Base-by-base conservation (phyloP, 2,888 invertebrate species). In the Drosophila anomelani region DNA sequence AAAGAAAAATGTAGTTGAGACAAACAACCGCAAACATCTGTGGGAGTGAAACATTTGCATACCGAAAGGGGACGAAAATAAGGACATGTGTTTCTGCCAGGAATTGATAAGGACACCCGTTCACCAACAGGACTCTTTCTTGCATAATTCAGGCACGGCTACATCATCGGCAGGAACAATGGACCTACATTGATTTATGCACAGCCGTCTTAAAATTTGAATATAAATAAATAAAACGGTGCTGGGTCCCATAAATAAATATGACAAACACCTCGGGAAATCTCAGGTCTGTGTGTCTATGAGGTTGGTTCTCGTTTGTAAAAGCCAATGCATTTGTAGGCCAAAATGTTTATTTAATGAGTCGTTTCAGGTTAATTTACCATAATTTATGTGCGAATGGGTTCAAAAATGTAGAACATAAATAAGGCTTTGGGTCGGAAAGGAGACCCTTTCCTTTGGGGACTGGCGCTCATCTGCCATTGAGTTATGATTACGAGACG, bases 21-120 rank as follows among this genome's bases (percentile, higher is more conserved):
- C 51, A 74, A 62, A 63, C 58, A 58, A 44, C 73, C 77, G 69
- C 82, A 85, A 81, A 81, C 73, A 81, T 79, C 71, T 73, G 68
- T 36, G 67, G 26, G 47, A 38, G 51, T 20, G 20, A 41, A 44
- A 17, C 46, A 73, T 73, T 75, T 75, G 75, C 56, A 75, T 66
- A 51, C 29, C 47, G 49, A 59, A 66, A 58, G 38, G 9, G n/a
- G 57, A 43, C 66, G 47, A 51, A 70, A 60, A 47, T 57, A 49
- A 72, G 59, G 63, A 79, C 81, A 81, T 86, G 75, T 79, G 80
- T 70, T 71, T 75, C 66, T 54, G 72, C 46, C 68, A 41, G 68
- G 59, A 68, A 76, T 75, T 73, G 71, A 71, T 75, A 75, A 73
- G 58, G 29, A 38, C 44, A 43, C 57, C 39, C 43, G 43, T 43